Evolutionary conservation across 2,888 invertebrate genomes (phyloP), one percentile per base, ranked within the genome.

Genomic region (Salpingus planirostris): DNA sequence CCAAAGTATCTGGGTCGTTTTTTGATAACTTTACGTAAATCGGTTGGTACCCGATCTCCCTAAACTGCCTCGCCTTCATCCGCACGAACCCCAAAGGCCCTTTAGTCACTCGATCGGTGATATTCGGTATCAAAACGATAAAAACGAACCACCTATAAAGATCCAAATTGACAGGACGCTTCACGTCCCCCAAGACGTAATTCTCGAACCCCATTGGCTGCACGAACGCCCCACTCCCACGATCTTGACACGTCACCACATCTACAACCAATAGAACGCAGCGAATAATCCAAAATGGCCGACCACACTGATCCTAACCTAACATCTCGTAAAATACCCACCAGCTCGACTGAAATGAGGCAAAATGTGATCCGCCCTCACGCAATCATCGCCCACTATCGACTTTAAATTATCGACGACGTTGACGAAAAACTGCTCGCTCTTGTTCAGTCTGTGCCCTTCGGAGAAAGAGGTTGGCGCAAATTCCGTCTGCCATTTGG

Each of bases 281-380:
- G n/a, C n/a, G n/a, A n/a, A n/a, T n/a, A n/a, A n/a, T n/a, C n/a
- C n/a, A n/a, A n/a, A n/a, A n/a, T n/a, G n/a, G n/a, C n/a, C n/a
- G n/a, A n/a, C n/a, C n/a, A n/a, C n/a, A n/a, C n/a, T n/a, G n/a
- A n/a, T n/a, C n/a, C n/a, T 21, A 18, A 7, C 10, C 5, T 10
- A n/a, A 18, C 6, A 35, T 36, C 14, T n/a, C n/a, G n/a, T n/a
- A n/a, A n/a, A n/a, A n/a, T 27, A 32, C 15, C 44, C 60, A 76
- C 76, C 76, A 53, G 76, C 70, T 58, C 71, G 69, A 43, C 72
- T 67, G 53, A 73, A 78, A 49, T 86, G 82, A 5, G 85, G 78
- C 40, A 87, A 54, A 39, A 85, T 60, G 54, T 81, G 80, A 36
- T 71, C 66, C 3, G 67, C 59, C 36, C 56, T 50, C 2, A 74